Conservation (phyloP, 2,888 invertebrate species). For the Isoperla grammatica region DNA sequence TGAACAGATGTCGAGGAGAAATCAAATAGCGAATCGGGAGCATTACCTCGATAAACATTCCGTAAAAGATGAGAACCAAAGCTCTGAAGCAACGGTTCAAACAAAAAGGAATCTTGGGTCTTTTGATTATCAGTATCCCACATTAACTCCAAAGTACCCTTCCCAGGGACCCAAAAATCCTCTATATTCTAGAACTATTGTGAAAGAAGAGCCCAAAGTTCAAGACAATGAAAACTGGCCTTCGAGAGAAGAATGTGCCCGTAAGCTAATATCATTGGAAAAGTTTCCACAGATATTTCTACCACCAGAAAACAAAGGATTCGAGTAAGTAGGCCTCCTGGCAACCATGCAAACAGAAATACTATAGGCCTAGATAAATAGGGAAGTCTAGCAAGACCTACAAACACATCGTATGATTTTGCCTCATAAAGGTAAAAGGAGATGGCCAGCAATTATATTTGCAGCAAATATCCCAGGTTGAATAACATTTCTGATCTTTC, state of each 20-base stretch:
- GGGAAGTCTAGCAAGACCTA: too few species aligned
- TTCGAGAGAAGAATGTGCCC: constrained; percentile 46
- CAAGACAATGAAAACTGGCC: constrained; percentile 56
- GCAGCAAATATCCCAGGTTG: too few species aligned
- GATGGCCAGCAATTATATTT: too few species aligned
- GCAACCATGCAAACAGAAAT: neutral
- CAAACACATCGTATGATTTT: too few species aligned
- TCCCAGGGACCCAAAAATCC: constrained; percentile 22
- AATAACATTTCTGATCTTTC: too few species aligned
- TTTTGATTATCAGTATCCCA: constrained; percentile 10
- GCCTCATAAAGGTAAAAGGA: too few species aligned
- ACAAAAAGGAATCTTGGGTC: constrained; percentile 16
- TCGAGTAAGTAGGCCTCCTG: constrained; percentile 51
- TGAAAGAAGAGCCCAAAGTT: constrained; percentile 33
- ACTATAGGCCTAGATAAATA: too few species aligned
- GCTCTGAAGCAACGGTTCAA: constrained; percentile 6
- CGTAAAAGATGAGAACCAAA: constrained; percentile 6
- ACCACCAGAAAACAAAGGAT: constrained; percentile 73
- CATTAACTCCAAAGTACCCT: constrained; percentile 6
- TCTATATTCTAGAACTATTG: constrained; percentile 35
- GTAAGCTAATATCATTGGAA: constrained; percentile 41
- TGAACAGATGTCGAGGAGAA: constrained; percentile 42
- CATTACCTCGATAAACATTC: constrained; percentile 17
- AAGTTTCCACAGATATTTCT: constrained; percentile 61
- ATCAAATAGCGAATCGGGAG: constrained; percentile 32